A percentile compares a stretch with the other conserved stretches of the same genome.
These are phyloP conservation scores for Podocnemis expansa DNA, from an alignment of 2,113 vertebrate species.

Conservation along the genomic window DNA sequence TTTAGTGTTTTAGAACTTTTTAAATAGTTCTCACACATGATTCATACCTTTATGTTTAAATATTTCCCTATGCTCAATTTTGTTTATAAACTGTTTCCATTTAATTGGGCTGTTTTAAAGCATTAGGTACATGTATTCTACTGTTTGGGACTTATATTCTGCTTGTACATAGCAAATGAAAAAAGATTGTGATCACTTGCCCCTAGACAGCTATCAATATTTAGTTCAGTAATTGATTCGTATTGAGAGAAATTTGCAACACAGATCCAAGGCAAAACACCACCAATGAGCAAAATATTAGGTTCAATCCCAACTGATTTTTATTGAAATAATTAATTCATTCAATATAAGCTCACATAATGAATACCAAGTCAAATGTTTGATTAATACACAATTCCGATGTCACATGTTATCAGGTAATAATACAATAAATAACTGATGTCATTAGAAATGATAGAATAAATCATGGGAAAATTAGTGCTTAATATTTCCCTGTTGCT, in stretches of 20 bases:
- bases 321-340: background rate
- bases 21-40: background rate
- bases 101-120: background rate
- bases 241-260: background rate
- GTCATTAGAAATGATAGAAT: constrained; percentile 14
- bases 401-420: background rate
- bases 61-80: background rate
- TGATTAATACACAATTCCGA: background rate
- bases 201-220: background rate
- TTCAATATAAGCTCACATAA: background rate
- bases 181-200: background rate
- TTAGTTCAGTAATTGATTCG: background rate
- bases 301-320: background rate
- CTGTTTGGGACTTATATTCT: background rate
- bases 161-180: background rate
- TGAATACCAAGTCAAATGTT: background rate
- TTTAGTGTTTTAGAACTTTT: background rate
- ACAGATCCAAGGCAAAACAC: background rate
- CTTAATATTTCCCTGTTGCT: constrained; percentile 24
- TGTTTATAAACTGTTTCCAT: background rate
- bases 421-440: background rate
- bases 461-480: constrained; percentile 32
- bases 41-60: background rate
- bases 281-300: background rate
- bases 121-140: background rate